Evolutionary conservation across 2,797 vertebrate species (phyloP).

Genomic region (Pagetopsis macropterus): DNA sequence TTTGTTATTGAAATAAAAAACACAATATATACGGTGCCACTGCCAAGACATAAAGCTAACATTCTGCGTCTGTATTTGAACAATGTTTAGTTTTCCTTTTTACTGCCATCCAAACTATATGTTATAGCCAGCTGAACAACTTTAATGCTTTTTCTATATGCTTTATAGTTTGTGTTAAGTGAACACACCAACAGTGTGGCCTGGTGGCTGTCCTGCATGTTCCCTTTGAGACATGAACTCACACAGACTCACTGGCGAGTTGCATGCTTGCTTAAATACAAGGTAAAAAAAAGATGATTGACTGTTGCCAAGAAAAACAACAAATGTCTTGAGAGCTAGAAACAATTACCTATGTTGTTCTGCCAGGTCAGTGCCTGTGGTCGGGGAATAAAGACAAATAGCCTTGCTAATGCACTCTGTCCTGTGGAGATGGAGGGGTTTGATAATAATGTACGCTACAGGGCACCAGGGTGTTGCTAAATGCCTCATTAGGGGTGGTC

Average conservation of each 20-base stretch:
- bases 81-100: constrained; percentile 36
- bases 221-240: constrained; percentile 60
- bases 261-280: constrained; percentile 63
- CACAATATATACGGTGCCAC: background rate
- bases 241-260: constrained; percentile 61
- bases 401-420: constrained; percentile 75
- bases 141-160: constrained; percentile 36
- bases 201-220: constrained; percentile 43
- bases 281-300: constrained; percentile 67
- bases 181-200: constrained; percentile 53
- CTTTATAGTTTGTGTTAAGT: constrained; percentile 53
- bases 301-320: constrained; percentile 81
- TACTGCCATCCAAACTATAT: constrained; percentile 20
- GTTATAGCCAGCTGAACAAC: constrained; percentile 20
- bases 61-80: constrained; percentile 26
- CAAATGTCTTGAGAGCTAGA: constrained; percentile 71
- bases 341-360: constrained; percentile 81
- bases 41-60: constrained; percentile 15
- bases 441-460: constrained; percentile 70
- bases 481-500: constrained; percentile 78
- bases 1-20: constrained; percentile 33
- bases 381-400: constrained; percentile 77
- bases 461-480: constrained; percentile 76
- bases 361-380: constrained; percentile 76
- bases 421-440: constrained; percentile 70